Evolutionary conservation across 2,888 invertebrate species (phyloP).

Genomic region (Pherbina coryleti): DNA sequence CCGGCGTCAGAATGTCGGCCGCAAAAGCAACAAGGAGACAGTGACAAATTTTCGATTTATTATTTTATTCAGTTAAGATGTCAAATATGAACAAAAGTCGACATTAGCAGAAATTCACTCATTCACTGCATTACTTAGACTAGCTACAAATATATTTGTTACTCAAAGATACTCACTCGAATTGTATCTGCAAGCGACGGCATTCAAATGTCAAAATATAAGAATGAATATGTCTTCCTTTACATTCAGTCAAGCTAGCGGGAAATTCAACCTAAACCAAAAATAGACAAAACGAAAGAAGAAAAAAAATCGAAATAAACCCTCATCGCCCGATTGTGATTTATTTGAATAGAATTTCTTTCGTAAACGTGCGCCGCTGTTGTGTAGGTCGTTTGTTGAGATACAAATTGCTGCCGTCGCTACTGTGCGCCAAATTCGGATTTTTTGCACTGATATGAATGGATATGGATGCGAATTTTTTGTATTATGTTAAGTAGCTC

Average conservation of each 20-base stretch:
- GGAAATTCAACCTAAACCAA: neutral
- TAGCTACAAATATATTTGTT: neutral
- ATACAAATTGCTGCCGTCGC: conserved; percentile 32
- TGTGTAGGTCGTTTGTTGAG: neutral
- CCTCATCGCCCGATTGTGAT: conserved; percentile 31
- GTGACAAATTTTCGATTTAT: conserved; percentile 38
- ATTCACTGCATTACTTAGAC: neutral
- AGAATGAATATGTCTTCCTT: conserved; percentile 9
- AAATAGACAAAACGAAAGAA: neutral
- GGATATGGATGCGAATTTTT: neutral
- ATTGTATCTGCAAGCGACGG: conserved; percentile 24
- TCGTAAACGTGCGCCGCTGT: conserved; percentile 24
- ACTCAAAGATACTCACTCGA: conserved; percentile 9
- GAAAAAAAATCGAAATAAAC: neutral
- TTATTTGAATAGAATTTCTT: conserved; percentile 26
- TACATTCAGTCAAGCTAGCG: too few relatives aligned
- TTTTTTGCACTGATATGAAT: neutral
- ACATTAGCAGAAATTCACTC: neutral
- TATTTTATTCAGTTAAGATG: conserved; percentile 19
- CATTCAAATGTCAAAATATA: conserved; percentile 29
- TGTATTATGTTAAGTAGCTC: conserved; percentile 32
- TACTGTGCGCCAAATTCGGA: neutral
- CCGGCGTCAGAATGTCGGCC: conserved; percentile 32
- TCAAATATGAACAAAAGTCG: conserved; percentile 30
- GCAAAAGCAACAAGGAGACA: conserved; percentile 30